A percentile compares a stretch with the other conserved stretches of the same genome.
Evolutionary conservation across 1,140 invertebrate species (phyloP).

Genomic region (Pseudomyrmex flavicornis): DNA sequence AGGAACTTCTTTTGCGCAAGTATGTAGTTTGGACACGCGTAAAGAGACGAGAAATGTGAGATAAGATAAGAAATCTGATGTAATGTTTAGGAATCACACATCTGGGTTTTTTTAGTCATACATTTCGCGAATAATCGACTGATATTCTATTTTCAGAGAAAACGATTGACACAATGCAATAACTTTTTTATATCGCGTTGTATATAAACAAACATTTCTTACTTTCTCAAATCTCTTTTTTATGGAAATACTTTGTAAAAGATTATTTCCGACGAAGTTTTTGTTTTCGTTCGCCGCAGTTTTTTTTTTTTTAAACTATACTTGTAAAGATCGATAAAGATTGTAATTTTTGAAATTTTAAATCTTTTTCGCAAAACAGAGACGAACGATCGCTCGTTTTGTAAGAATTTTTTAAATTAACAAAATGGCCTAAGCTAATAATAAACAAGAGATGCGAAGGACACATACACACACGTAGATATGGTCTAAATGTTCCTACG

Average conservation of each 20-base stretch:
- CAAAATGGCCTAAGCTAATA: not conserved
- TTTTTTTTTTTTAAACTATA: conserved; percentile 2
- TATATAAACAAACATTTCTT: not conserved
- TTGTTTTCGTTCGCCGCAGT: not conserved
- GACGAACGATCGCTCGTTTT: conserved; percentile 3
- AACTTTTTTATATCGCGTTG: too few relatives aligned
- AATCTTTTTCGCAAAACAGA: not conserved
- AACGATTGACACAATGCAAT: too few relatives aligned
- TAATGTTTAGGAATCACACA: too few relatives aligned
- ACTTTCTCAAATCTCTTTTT: not conserved
- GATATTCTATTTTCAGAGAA: too few relatives aligned
- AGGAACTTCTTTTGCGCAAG: too few relatives aligned
- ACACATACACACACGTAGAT: not conserved
- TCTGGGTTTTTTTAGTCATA: too few relatives aligned
- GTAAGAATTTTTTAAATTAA: not conserved
- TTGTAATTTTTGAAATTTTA: conserved; percentile 16
- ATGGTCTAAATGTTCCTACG: conserved; percentile 65
- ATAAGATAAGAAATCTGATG: too few relatives aligned
- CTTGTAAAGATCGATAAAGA: not conserved
- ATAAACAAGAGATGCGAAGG: conserved; percentile 5
- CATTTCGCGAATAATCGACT: too few relatives aligned
- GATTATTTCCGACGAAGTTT: not conserved
- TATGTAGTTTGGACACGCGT: too few relatives aligned
- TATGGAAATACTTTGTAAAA: not conserved
- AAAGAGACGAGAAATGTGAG: too few relatives aligned